Evolutionary conservation across 2,113 vertebrate species (phyloP).

Genomic region (Illadopsis cleaveri): DNA sequence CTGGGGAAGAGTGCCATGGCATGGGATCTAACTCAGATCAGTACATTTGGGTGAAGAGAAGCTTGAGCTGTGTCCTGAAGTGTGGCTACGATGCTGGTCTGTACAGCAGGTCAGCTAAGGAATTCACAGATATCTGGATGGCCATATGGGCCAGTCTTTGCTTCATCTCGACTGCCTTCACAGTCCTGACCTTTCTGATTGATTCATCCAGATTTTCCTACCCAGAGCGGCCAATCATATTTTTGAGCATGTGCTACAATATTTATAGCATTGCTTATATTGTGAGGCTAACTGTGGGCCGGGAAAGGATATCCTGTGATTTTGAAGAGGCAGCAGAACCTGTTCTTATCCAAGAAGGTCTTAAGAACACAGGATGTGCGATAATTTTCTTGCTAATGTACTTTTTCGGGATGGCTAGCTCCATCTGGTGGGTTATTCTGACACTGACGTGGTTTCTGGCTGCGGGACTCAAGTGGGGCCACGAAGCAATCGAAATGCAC

Average conservation of each 20-base stretch:
- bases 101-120: conserved; percentile 90
- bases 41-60: conserved; percentile 95
- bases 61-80: conserved; percentile 89
- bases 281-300: conserved; percentile 92
- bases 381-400: conserved; percentile 99
- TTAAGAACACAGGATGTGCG: conserved; percentile 99
- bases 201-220: conserved; percentile 98
- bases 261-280: conserved; percentile 99
- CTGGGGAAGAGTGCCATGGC: conserved; percentile 89
- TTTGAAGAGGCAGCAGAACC: conserved; percentile 93
- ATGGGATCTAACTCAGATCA: conserved; percentile 86
- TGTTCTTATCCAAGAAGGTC: conserved; percentile 95
- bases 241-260: conserved; percentile 99
- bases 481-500: conserved; percentile 99
- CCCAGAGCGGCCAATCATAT: conserved; percentile 97
- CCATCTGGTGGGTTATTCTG: conserved; percentile 99
- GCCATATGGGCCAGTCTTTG: conserved; percentile 95
- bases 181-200: conserved; percentile 94
- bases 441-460: conserved; percentile 98
- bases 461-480: conserved; percentile 97
- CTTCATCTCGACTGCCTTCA: conserved; percentile 96
- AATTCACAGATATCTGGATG: conserved; percentile 99
- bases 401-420: conserved; percentile 99
- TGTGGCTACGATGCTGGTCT: conserved; percentile 94
- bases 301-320: conserved; percentile 98